Base-by-base conservation (phyloP, 2,113 vertebrate genomes). In the Spea bombifrons region DNA sequence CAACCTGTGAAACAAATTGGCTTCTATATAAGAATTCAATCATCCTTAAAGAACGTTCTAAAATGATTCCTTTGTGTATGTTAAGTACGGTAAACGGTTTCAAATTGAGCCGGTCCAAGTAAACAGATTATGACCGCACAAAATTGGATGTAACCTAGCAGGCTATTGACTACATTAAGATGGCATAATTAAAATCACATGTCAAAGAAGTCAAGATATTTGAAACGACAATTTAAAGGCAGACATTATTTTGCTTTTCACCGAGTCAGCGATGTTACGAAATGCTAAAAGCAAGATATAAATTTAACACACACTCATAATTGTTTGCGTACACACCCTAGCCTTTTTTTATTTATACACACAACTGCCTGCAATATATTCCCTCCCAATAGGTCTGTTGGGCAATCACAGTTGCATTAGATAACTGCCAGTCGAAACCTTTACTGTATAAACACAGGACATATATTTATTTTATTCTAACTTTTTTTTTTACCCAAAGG, bases 1-100 rank as follows among this genome's bases (percentile, higher is more conserved):
- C 66, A 70, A 70, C 53, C 45, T 68, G 50, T 76, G 49, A 61
- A 68, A 48, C 66, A 57, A 76, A 70, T 47, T 70, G 52, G 66
- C 75, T 70, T 46, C 53, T 16, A 30, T 46, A 48, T 44, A 43
- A 48, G 45, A 43, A 69, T 69, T 59, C 47, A 59, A 69, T 70
- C 17, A 68, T 55, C 59, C 47, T 17, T 49, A 7, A 63, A 43
- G 53, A 30, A 61, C n/a, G 67, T 55, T 30, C 5, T 43, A 64
- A 64, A 5, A 64, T 30, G 5, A 6, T 13, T 1, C 61, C 17
- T 5, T 16, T 64, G 61, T 4, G 61, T 64, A 15, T 13, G 50
- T 52, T 64, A 15, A 8, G 50, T 52, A 6, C 4, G 12, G 6
- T 12, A 13, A 59, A 59, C 2, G 55, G 55, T 59, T 59, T 59